phyloP scores from a whole-genome alignment of 1,140 invertebrate genomes.

The Camponotus vicinus region DNA sequence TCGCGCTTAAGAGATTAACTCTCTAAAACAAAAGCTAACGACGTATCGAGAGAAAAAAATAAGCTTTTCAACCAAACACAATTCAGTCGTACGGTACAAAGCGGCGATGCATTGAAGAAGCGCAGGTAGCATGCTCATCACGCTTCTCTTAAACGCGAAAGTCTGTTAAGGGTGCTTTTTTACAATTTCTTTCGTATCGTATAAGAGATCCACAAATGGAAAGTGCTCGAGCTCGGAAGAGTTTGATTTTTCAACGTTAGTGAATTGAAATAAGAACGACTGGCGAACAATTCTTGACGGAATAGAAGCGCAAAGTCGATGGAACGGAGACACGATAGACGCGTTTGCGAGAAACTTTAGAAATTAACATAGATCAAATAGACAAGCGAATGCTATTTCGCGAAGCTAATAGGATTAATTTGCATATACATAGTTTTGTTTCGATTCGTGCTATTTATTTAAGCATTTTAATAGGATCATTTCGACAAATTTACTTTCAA shows the following conservation, averaged over 20 bases:
- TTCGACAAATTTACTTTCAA: background rate
- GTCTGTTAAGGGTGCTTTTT: background rate
- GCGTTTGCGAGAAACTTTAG: constrained; percentile 28
- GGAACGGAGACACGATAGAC: constrained; percentile 11
- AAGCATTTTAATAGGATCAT: background rate
- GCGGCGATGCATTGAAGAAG: no score
- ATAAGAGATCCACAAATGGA: background rate
- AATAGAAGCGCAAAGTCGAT: constrained; percentile 30
- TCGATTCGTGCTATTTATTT: constrained; percentile 7
- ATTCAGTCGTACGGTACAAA: no score
- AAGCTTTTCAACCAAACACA: background rate
- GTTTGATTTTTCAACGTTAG: constrained; percentile 13
- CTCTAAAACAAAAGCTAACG: background rate
- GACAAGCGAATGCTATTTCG: constrained; percentile 20
- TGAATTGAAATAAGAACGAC: constrained; percentile 27
- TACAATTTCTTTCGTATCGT: background rate
- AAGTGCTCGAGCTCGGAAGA: constrained; percentile 12
- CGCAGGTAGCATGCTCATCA: background rate
- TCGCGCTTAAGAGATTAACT: background rate
- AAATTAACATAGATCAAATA: constrained; percentile 28
- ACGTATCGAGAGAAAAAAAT: background rate
- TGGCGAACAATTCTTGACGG: background rate
- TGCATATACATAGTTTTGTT: constrained; percentile 12
- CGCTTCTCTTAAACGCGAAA: background rate
- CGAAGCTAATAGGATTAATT: constrained; percentile 8